Conservation (phyloP, 53 echinoderm and acorn worm species). For the Holothuria leucospilota region DNA sequence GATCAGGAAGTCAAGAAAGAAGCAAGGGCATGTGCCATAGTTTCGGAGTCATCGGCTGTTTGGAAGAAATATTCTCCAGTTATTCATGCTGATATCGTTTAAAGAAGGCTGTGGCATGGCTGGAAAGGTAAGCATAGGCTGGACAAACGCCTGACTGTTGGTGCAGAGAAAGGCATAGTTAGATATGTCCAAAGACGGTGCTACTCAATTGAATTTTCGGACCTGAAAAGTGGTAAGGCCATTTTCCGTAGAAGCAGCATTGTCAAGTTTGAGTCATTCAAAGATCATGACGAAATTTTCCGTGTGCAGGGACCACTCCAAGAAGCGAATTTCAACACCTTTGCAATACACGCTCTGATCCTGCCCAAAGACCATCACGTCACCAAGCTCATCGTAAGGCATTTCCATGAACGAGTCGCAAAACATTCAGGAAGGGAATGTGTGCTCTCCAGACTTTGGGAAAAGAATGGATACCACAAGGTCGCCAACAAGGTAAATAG, state of each 20-base stretch:
- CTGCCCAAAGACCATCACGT: no score
- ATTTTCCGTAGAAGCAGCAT: constrained; percentile 10
- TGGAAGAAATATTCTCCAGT: neutral
- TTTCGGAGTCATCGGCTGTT: neutral
- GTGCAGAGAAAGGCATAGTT: constrained; percentile 48
- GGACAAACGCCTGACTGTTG: neutral
- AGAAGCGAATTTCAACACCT: constrained; percentile 17
- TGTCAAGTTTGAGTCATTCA: constrained; percentile 19
- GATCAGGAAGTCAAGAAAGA: constrained; percentile 21
- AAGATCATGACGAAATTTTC: constrained; percentile 32
- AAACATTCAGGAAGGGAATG: no score
- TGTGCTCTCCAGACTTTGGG: constrained; percentile 25
- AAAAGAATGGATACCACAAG: constrained; percentile 51
- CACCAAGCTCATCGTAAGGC: no score
- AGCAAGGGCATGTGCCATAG: neutral
- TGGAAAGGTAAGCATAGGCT: neutral
- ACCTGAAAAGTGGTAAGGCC: no score
- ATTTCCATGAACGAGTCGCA: constrained; percentile 47
- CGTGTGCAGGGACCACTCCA: constrained; percentile 49
- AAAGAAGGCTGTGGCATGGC: neutral
- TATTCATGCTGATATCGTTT: no score
- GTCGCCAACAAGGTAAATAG: constrained; percentile 26
- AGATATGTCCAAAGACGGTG: no score
- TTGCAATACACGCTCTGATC: constrained; percentile 50
- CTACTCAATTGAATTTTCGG: no score